A percentile compares a stretch with the other conserved stretches of the same genome.
phyloP scores from a whole-genome alignment of 2,113 vertebrate genomes.

The Calidris pygmaea region DNA sequence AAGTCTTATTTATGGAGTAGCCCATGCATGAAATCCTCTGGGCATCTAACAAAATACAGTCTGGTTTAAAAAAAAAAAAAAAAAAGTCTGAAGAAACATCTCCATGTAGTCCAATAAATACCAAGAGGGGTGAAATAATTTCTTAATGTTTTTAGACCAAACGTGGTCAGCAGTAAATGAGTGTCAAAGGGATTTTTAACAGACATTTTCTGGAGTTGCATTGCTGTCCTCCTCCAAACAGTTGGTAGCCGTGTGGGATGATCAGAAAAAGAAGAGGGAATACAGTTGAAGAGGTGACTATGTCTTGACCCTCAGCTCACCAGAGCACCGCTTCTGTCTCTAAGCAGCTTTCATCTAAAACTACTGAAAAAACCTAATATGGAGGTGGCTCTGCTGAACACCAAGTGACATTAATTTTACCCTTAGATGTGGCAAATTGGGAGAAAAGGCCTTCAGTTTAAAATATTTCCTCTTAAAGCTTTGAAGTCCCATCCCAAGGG shows the following conservation, averaged over 20 bases:
- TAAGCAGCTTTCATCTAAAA: constrained; percentile 32
- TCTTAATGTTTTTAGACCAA: constrained; percentile 41
- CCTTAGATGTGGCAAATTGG: not conserved
- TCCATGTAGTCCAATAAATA: constrained; percentile 27
- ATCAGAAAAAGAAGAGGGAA: constrained; percentile 13
- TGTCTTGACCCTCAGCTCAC: constrained; percentile 22
- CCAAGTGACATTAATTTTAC: not conserved
- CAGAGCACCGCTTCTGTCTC: not conserved
- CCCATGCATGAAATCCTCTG: constrained; percentile 38
- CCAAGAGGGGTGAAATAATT: constrained; percentile 20
- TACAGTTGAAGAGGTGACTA: not conserved
- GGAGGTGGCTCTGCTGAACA: not conserved
- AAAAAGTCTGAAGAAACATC: not conserved
- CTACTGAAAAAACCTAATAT: not conserved
- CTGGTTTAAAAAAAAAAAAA: not conserved
- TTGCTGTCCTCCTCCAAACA: not conserved
- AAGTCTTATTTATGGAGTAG: constrained; percentile 46
- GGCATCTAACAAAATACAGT: constrained; percentile 27
- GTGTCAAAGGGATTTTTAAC: constrained; percentile 30
- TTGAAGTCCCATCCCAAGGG: not conserved
- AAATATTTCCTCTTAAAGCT: not conserved
- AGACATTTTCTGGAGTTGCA: not conserved
- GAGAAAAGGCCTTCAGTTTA: not conserved
- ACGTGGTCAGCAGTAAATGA: not conserved
- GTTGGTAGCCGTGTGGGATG: constrained; percentile 10